Evolutionary conservation across 2,888 invertebrate genomes (phyloP).

Genomic region (Caradrina clavipalpis): DNA sequence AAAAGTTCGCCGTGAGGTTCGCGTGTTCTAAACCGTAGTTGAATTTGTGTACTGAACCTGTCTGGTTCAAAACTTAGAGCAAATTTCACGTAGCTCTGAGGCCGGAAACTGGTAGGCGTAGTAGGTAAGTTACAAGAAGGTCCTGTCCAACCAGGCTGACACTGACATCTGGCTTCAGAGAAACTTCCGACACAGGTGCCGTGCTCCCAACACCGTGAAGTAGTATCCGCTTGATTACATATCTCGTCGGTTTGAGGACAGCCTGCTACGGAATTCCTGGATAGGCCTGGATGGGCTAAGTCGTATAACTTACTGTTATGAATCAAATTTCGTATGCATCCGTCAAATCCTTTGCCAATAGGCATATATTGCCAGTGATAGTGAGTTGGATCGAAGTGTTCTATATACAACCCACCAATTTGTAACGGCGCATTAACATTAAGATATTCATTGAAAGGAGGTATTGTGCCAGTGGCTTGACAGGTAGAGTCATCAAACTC

Average conservation of each 20-base stretch:
- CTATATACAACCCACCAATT: slow-evolving; percentile 97
- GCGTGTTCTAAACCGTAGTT: slow-evolving; percentile 97
- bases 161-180: slow-evolving; percentile 97
- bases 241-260: slow-evolving; percentile 98
- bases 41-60: slow-evolving; percentile 97
- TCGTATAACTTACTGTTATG: slow-evolving; percentile 99
- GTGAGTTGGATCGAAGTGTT: slow-evolving; percentile 96
- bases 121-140: slow-evolving; percentile 96
- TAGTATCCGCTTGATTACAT: slow-evolving; percentile 96
- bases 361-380: slow-evolving; percentile 98
- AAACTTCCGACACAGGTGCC: slow-evolving; percentile 98
- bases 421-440: slow-evolving; percentile 99
- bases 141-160: slow-evolving; percentile 98
- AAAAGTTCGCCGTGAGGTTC: slow-evolving; percentile 98
- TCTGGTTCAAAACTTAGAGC: slow-evolving; percentile 98
- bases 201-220: slow-evolving; percentile 97
- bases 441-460: slow-evolving; percentile 98
- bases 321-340: slow-evolving; percentile 98
- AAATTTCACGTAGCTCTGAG: slow-evolving; percentile 99
- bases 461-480: slow-evolving; percentile 97
- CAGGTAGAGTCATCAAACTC: slow-evolving; percentile 97
- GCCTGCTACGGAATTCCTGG: slow-evolving; percentile 96
- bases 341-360: slow-evolving; percentile 97
- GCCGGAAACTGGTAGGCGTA: slow-evolving; percentile 97
- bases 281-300: slow-evolving; percentile 97